phyloP scores from a whole-genome alignment of 2,888 invertebrate species.

The Lasioglossum villosulum region DNA sequence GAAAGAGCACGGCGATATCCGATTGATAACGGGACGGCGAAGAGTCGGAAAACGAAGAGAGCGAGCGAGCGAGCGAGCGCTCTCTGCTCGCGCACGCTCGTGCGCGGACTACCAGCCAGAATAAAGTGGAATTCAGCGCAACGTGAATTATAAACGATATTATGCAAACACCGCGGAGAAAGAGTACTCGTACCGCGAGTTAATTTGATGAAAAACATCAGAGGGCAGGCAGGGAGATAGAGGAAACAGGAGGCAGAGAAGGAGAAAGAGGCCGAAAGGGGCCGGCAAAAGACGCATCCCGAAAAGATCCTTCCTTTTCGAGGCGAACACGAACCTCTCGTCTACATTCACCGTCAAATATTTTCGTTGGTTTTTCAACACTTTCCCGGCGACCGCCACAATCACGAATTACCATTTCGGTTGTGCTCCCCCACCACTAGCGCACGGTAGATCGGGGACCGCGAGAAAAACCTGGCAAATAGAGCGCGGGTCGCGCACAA shows the following conservation, averaged over 20 bases:
- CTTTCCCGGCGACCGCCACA: background rate
- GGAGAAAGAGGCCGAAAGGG: slow-evolving; percentile 51
- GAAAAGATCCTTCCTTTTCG: slow-evolving; percentile 59
- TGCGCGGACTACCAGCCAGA: slow-evolving; percentile 55
- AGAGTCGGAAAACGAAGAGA: slow-evolving; percentile 38
- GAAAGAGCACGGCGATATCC: slow-evolving; percentile 38
- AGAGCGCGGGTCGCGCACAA: background rate
- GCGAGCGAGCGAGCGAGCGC: slow-evolving; percentile 52
- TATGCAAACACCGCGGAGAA: slow-evolving; percentile 80
- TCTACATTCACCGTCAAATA: slow-evolving; percentile 24
- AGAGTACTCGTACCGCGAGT: slow-evolving; percentile 75
- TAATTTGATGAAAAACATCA: slow-evolving; percentile 83
- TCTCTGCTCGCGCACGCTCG: background rate
- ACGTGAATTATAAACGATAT: slow-evolving; percentile 83
- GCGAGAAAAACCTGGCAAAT: background rate
- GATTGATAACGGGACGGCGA: slow-evolving; percentile 35
- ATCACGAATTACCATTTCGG: slow-evolving; percentile 3
- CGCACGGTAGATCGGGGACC: background rate
- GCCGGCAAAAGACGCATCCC: slow-evolving; percentile 77
- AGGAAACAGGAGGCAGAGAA: slow-evolving; percentile 33
- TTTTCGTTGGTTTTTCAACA: slow-evolving; percentile 5
- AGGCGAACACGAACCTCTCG: slow-evolving; percentile 56
- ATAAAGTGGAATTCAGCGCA: slow-evolving; percentile 81
- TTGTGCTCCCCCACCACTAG: background rate
- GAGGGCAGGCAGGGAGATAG: slow-evolving; percentile 56